Conservation (phyloP, 2,113 vertebrate genomes). For the Sturnira hondurensis region DNA sequence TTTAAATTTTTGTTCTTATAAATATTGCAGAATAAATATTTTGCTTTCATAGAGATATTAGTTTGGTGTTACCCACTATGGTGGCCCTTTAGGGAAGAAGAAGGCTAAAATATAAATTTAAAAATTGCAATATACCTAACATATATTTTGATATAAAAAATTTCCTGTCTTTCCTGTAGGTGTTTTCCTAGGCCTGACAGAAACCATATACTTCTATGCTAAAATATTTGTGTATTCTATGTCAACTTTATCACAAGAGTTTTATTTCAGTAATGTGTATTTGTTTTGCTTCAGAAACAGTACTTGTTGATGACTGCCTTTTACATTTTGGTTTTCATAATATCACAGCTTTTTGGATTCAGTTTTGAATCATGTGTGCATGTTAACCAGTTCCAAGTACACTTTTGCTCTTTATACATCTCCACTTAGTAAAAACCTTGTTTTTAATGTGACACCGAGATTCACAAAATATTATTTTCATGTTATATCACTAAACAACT, state of each 20-base stretch:
- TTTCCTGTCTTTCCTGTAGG: not conserved
- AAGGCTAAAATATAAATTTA: constrained; percentile 13
- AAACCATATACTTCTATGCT: not conserved
- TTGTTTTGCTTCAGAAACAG: not conserved
- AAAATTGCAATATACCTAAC: not conserved
- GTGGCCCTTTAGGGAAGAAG: not conserved
- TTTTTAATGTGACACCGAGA: not conserved
- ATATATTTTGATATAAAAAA: not conserved
- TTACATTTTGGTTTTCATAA: constrained; percentile 10
- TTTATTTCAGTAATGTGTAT: not conserved
- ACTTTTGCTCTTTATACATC: not conserved
- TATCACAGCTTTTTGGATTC: not conserved
- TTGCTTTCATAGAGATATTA: not conserved
- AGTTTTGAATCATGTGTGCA: not conserved
- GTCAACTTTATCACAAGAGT: not conserved
- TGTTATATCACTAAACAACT: not conserved
- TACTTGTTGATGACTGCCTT: not conserved
- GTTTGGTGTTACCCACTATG: not conserved
- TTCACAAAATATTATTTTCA: not conserved
- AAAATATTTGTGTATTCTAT: not conserved
- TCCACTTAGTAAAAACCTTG: not conserved
- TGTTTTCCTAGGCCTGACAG: not conserved
- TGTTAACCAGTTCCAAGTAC: not conserved
- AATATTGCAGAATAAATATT: not conserved
- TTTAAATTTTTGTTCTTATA: constrained; percentile 17